phyloP scores from a whole-genome alignment of 2,113 vertebrate genomes.

The Coryphaenoides rupestris region DNA sequence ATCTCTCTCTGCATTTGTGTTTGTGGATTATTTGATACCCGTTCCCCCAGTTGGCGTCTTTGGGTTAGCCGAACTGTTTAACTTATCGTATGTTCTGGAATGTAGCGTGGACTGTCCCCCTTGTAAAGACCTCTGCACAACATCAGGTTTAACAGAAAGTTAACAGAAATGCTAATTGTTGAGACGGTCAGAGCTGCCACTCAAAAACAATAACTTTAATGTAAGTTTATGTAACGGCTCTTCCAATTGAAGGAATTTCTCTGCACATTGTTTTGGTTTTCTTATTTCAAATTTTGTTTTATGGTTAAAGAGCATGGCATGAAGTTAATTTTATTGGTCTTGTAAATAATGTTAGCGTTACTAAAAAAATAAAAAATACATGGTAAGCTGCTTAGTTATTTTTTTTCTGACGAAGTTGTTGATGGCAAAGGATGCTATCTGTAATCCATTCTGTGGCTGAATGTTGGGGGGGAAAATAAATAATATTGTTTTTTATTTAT shows the following conservation, averaged over 20 bases:
- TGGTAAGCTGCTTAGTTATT: constrained; percentile 44
- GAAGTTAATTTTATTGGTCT: constrained; percentile 83
- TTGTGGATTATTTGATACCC: no score
- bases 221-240: constrained; percentile 60
- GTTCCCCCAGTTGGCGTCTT: not conserved
- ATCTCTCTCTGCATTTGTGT: not conserved
- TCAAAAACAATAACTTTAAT: constrained; percentile 23
- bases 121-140: not conserved
- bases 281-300: constrained; percentile 25
- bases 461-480: constrained; percentile 29
- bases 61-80: not conserved
- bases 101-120: constrained; percentile 3
- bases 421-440: not conserved
- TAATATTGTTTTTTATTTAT: constrained; percentile 62
- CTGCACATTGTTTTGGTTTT: constrained; percentile 69
- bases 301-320: constrained; percentile 85
- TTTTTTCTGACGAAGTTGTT: constrained; percentile 23
- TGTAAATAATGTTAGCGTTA: constrained; percentile 98
- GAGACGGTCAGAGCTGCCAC: no score
- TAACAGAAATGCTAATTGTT: not conserved
- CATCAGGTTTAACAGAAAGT: not conserved
- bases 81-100: constrained; percentile 17
- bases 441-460: constrained; percentile 33
- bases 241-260: constrained; percentile 74
- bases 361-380: constrained; percentile 42